phyloP scores from a whole-genome alignment of 2,797 vertebrate genomes.

The Amphiprion clarkii region DNA sequence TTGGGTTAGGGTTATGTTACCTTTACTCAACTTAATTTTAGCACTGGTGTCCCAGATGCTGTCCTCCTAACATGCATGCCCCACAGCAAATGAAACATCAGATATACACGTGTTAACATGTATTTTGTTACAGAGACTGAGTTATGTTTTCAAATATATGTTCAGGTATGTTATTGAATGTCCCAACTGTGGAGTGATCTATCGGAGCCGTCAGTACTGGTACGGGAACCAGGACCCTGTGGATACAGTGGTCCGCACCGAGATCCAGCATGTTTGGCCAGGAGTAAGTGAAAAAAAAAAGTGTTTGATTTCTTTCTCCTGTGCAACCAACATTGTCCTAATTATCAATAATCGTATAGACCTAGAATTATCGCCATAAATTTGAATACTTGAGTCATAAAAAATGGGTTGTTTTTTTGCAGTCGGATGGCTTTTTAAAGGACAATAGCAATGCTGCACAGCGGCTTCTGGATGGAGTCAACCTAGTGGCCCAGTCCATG shows the following conservation, averaged over 20 bases:
- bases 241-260: slow-evolving; percentile 98
- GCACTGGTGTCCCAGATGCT: slow-evolving; percentile 19
- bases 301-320: slow-evolving; percentile 29
- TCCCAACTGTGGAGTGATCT: slow-evolving; percentile 87
- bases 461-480: slow-evolving; percentile 96
- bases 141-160: slow-evolving; percentile 1
- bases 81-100: neutral
- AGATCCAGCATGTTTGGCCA: slow-evolving; percentile 98
- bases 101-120: neutral
- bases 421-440: slow-evolving; percentile 96
- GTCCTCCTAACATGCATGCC: neutral
- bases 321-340: neutral
- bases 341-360: slow-evolving; percentile 7
- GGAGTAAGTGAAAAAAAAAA: slow-evolving; percentile 87
- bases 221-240: slow-evolving; percentile 90
- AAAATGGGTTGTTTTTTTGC: slow-evolving; percentile 34
- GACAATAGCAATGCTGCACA: slow-evolving; percentile 99
- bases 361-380: neutral
- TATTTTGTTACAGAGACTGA: neutral
- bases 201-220: slow-evolving; percentile 83
- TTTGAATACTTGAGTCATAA: neutral
- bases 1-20: slow-evolving; percentile 41
- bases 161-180: slow-evolving; percentile 83
- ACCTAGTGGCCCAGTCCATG: slow-evolving; percentile 97
- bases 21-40: slow-evolving; percentile 38